phyloP scores from a whole-genome alignment of 2,888 invertebrate species.

The Eupithecia dodoneata region DNA sequence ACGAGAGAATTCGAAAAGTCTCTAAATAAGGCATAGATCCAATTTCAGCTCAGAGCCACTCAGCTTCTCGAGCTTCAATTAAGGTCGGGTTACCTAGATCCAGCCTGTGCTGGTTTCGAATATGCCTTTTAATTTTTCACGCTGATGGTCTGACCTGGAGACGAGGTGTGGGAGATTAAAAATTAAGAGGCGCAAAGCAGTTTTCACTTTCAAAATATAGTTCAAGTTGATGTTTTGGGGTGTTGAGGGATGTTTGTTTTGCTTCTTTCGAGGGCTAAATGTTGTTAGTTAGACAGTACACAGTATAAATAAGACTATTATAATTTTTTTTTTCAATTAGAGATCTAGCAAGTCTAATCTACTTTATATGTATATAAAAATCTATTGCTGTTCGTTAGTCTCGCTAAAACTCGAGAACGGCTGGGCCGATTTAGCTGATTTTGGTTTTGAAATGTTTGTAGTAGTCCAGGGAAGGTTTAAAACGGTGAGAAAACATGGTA shows the following conservation, averaged over 20 bases:
- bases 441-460: too few species aligned
- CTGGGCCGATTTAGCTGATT: too few species aligned
- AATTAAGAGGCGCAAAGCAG: slow-evolving; percentile 21
- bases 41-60: slow-evolving; percentile 22
- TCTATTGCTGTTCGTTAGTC: too few species aligned
- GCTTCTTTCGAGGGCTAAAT: background rate
- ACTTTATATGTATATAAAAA: too few species aligned
- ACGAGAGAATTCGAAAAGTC: background rate
- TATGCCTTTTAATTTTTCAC: slow-evolving; percentile 37
- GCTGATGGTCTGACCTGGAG: slow-evolving; percentile 32
- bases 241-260: background rate
- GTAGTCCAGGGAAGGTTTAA: too few species aligned
- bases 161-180: slow-evolving; percentile 25
- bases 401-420: too few species aligned
- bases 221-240: background rate
- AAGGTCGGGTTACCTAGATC: slow-evolving; percentile 37
- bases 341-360: too few species aligned
- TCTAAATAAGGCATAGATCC: background rate
- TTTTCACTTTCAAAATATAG: slow-evolving; percentile 15
- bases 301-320: background rate
- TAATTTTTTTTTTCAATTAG: background rate
- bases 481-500: too few species aligned
- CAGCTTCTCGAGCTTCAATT: slow-evolving; percentile 23
- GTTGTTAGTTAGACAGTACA: background rate
- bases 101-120: slow-evolving; percentile 24